Conservation (phyloP, 2,113 vertebrate genomes). For the Eptesicus fuscus region DNA sequence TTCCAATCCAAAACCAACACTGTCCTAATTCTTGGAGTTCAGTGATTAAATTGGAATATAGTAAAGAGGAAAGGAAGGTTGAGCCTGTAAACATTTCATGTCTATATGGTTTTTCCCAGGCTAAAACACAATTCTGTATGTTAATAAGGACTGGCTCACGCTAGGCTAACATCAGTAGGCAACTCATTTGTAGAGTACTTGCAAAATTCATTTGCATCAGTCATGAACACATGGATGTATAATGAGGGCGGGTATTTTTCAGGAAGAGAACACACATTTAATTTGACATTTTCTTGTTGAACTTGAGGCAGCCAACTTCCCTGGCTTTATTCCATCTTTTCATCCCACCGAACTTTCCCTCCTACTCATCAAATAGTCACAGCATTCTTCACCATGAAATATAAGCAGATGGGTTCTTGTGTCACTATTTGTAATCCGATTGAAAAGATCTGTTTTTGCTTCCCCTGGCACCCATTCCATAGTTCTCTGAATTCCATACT, state of each 20-base stretch:
- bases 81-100: slow-evolving; percentile 8
- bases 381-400: slow-evolving; percentile 66
- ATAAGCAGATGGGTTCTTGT: slow-evolving; percentile 72
- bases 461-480: background rate
- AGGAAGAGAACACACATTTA: slow-evolving; percentile 69
- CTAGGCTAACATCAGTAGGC: background rate
- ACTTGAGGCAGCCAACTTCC: slow-evolving; percentile 67
- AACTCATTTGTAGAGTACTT: background rate
- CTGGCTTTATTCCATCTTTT: slow-evolving; percentile 66
- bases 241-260: slow-evolving; percentile 63
- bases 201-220: slow-evolving; percentile 47
- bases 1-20: slow-evolving; percentile 54
- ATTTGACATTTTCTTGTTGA: slow-evolving; percentile 76
- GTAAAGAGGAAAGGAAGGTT: slow-evolving; percentile 43
- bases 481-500: slow-evolving; percentile 41
- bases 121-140: background rate
- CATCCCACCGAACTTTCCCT: slow-evolving; percentile 67
- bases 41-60: slow-evolving; percentile 52
- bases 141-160: background rate
- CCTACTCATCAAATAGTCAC: slow-evolving; percentile 72
- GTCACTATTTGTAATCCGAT: slow-evolving; percentile 67
- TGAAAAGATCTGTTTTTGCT: slow-evolving; percentile 53
- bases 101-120: background rate
- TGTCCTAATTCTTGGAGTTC: slow-evolving; percentile 56
- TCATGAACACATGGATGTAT: slow-evolving; percentile 49